Percentiles rank a stretch among this genome's conserved stretches.
phyloP scores from a whole-genome alignment of 2,113 vertebrate genomes.

The Tringa solitaria region DNA sequence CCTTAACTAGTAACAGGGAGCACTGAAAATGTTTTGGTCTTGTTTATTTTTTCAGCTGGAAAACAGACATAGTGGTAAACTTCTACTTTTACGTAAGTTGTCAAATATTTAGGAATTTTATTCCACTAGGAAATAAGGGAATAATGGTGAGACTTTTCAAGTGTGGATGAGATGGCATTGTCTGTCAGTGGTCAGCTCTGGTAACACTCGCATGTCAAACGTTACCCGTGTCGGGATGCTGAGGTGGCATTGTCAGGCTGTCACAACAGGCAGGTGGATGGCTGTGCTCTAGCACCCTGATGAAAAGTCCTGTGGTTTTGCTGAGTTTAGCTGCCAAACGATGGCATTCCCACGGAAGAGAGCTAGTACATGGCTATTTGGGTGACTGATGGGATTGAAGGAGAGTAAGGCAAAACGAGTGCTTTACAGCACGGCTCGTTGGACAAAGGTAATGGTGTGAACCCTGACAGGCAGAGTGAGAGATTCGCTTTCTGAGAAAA shows the following conservation, averaged over 20 bases:
- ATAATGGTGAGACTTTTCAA: background rate
- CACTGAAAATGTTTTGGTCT: background rate
- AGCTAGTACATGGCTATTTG: background rate
- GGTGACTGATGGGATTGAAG: background rate
- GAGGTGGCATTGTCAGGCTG: background rate
- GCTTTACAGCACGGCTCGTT: background rate
- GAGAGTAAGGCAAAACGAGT: background rate
- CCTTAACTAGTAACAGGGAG: background rate
- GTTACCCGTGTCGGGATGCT: background rate
- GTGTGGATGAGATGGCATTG: background rate
- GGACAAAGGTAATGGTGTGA: conserved; percentile 18
- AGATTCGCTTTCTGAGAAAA: background rate
- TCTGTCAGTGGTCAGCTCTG: background rate
- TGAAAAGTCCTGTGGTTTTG: background rate
- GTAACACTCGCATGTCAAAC: accelerated
- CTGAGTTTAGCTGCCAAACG: background rate
- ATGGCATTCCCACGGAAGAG: background rate
- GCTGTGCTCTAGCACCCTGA: background rate
- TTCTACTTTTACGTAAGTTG: background rate
- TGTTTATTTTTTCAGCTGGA: background rate
- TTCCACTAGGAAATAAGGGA: background rate
- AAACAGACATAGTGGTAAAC: background rate
- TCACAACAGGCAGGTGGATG: background rate
- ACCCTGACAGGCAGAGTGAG: background rate
- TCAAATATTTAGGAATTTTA: background rate